These are phyloP conservation scores for Parasteatoda tepidariorum DNA, from an alignment of 1,140 invertebrate species.

Conservation along the genomic window DNA sequence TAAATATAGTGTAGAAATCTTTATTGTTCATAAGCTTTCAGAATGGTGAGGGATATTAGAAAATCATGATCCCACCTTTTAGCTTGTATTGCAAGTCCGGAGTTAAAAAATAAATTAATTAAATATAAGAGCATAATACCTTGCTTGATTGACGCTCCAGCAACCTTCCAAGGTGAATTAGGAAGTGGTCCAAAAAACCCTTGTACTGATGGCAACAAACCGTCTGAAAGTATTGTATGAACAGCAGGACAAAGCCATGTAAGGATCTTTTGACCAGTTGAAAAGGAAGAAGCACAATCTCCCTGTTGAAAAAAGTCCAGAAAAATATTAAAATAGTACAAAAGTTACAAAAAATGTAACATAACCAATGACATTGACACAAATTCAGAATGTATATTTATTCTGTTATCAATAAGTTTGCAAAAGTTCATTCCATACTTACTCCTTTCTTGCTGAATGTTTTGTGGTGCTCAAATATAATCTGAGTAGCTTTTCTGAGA, in stretches of 20 bases:
- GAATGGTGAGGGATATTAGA: too few relatives aligned
- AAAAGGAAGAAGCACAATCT: constrained; percentile 35
- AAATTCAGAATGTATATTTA: too few relatives aligned
- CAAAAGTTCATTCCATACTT: too few relatives aligned
- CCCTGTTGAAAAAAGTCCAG: neutral
- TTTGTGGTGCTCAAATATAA: constrained; percentile 51
- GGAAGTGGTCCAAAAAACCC: constrained; percentile 87
- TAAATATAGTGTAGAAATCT: too few relatives aligned
- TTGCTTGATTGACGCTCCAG: constrained; percentile 88
- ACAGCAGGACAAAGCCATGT: constrained; percentile 81
- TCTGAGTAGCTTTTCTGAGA: constrained; percentile 48
- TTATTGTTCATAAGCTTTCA: too few relatives aligned
- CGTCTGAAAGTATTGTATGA: constrained; percentile 84
- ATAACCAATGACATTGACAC: neutral
- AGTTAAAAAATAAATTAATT: too few relatives aligned
- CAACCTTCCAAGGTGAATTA: constrained; percentile 89
- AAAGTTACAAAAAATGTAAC: neutral
- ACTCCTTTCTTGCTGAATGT: constrained; percentile 42
- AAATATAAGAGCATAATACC: constrained; percentile 70
- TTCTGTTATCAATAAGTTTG: too few relatives aligned
- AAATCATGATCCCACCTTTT: too few relatives aligned
- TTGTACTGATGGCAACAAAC: constrained; percentile 81
- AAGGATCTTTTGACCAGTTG: constrained; percentile 57
- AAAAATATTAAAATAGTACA: neutral
- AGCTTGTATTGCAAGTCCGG: too few relatives aligned